These are phyloP conservation scores for Chaetorhynchus papuensis DNA, from an alignment of 2,113 vertebrate species.

Conservation along the genomic window DNA sequence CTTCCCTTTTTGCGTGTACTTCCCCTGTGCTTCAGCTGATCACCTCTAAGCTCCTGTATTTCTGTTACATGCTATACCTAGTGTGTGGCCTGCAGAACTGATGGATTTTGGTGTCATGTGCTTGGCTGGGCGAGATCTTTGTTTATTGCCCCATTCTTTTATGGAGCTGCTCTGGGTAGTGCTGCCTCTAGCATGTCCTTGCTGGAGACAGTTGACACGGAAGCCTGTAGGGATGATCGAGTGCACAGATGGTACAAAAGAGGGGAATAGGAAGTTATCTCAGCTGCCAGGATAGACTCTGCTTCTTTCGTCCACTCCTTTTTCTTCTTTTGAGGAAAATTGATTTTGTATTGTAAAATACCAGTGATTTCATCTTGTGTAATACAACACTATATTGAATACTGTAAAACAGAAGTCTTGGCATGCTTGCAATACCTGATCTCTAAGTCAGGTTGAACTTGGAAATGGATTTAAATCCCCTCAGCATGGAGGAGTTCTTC, in stretches of 20 bases:
- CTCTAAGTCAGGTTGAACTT: not conserved
- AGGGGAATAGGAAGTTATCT: not conserved
- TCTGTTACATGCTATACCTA: not conserved
- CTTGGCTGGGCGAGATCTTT: not conserved
- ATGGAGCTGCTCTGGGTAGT: not conserved
- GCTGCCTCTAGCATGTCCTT: not conserved
- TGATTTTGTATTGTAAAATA: not conserved
- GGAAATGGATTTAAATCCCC: not conserved
- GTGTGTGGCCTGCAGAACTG: not conserved
- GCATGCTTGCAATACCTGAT: not conserved
- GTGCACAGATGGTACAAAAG: not conserved
- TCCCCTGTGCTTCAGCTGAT: not conserved
- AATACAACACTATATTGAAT: not conserved
- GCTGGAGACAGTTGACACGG: not conserved
- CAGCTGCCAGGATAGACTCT: not conserved
- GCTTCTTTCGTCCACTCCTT: not conserved
- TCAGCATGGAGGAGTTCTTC: not conserved
- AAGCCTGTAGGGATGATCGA: not conserved
- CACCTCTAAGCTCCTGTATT: accelerated
- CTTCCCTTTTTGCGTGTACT: not conserved
- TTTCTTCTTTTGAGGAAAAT: not conserved
- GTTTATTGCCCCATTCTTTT: not conserved
- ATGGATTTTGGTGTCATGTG: not conserved
- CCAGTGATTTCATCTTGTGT: not conserved
- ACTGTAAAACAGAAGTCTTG: not conserved